Evolutionary conservation across 2,888 invertebrate species (phyloP), one percentile per base, ranked within the genome.

Genomic region (Halocaridina rubra): DNA sequence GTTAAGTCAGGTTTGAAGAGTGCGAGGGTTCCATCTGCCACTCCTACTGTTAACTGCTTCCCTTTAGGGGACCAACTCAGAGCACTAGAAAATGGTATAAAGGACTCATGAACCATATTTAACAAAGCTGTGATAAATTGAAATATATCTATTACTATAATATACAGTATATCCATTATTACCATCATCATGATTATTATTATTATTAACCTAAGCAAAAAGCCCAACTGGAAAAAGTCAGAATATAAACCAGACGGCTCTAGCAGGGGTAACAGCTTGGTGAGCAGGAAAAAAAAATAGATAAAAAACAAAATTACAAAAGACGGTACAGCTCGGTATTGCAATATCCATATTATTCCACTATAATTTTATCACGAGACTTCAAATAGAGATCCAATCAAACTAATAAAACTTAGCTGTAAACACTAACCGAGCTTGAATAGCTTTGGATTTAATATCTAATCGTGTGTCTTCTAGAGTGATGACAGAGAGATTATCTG

Each of bases 31-130:
- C 98, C 98, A 90, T 95, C 94, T 77, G 91, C 93, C 89, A 95
- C 95, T 0, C 98, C 99, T 0, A 97, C 94, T 0, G 97, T 97
- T 32, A 99, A 92, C 91, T 99, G 98, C 90, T 99, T 99, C 30
- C 99, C 99, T 77, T 88, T 89, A 46, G 87, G 86, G 27, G 87
- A 87, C 88, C 88, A 88, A n/a, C 85, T 80, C 10, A 88, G 76
- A 33, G 86, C 86, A 22, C 88, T 88, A n/a, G n/a, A n/a, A n/a
- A n/a, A n/a, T n/a, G n/a, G n/a, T n/a, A n/a, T n/a, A n/a, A n/a
- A n/a, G n/a, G n/a, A n/a, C n/a, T n/a, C n/a, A n/a, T n/a, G n/a
- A n/a, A n/a, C n/a, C n/a, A n/a, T n/a, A n/a, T n/a, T n/a, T n/a
- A n/a, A n/a, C n/a, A n/a, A n/a, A n/a, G n/a, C n/a, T n/a, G n/a